These are phyloP conservation scores for Microcebus lehilahytsara DNA, from an alignment of 2,113 vertebrate genomes.

Conservation along the genomic window DNA sequence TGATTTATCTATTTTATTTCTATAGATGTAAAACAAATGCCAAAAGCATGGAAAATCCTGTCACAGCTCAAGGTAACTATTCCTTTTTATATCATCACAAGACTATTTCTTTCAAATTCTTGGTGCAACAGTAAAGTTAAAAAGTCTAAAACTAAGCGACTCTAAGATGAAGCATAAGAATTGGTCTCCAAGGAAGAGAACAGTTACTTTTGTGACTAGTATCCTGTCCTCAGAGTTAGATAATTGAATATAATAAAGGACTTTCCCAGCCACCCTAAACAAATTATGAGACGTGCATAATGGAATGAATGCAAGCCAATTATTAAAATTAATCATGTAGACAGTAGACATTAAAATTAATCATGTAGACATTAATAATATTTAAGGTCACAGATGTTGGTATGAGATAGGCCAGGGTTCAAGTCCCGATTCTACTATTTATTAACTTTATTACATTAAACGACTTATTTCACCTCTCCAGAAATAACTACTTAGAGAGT, in stretches of 20 bases:
- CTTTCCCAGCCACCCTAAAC: neutral
- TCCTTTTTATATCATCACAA: constrained; percentile 35
- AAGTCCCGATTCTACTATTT: neutral
- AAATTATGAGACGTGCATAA: neutral
- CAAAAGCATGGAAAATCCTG: constrained; percentile 40
- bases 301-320: neutral
- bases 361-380: neutral
- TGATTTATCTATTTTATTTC: constrained; percentile 35
- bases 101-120: constrained; percentile 61
- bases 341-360: neutral
- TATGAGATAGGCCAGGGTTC: neutral
- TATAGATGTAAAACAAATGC: constrained; percentile 50
- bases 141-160: neutral
- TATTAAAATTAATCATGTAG: neutral
- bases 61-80: neutral
- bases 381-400: neutral
- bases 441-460: neutral
- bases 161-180: neutral
- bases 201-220: neutral
- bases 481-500: neutral
- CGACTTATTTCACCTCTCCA: neutral
- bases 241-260: neutral
- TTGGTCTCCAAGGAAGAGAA: neutral
- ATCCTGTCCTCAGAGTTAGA: neutral
- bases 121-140: neutral